These are phyloP conservation scores for Cololabis saira DNA, from an alignment of 2,113 vertebrate genomes.

Conservation along the genomic window DNA sequence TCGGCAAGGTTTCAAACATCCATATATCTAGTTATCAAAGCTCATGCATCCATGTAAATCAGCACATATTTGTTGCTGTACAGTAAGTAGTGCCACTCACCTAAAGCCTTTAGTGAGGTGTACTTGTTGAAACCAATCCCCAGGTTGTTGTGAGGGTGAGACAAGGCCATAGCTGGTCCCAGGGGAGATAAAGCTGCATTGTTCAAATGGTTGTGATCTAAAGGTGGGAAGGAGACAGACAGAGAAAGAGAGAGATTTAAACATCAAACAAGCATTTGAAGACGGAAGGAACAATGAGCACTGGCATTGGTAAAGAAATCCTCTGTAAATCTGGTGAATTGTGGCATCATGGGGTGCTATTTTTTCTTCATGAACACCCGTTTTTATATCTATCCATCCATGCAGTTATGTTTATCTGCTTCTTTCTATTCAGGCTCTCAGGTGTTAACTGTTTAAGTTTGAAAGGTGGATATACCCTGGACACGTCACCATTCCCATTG, in stretches of 20 bases:
- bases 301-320: too few relatives aligned
- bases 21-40: background rate
- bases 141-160: constrained; percentile 84
- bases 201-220: constrained; percentile 83
- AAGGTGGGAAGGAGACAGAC: constrained; percentile 11
- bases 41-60: constrained; percentile 1
- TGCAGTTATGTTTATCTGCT: too few relatives aligned
- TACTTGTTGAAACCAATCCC: constrained; percentile 83
- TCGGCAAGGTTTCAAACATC: background rate
- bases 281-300: constrained; percentile 8
- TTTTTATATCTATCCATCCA: too few relatives aligned
- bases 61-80: constrained; percentile 5
- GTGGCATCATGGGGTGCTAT: background rate
- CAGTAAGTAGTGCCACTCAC: constrained; percentile 65
- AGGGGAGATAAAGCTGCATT: constrained; percentile 77
- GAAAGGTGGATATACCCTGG: too few relatives aligned
- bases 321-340: background rate
- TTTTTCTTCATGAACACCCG: background rate
- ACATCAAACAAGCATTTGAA: constrained; percentile 2
- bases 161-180: constrained; percentile 79
- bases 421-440: too few relatives aligned
- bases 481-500: too few relatives aligned
- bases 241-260: constrained; percentile 16
- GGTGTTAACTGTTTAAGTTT: too few relatives aligned
- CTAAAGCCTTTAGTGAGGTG: constrained; percentile 79